Conservation (phyloP, 1,140 invertebrate genomes). For the Cydia pomonella region DNA sequence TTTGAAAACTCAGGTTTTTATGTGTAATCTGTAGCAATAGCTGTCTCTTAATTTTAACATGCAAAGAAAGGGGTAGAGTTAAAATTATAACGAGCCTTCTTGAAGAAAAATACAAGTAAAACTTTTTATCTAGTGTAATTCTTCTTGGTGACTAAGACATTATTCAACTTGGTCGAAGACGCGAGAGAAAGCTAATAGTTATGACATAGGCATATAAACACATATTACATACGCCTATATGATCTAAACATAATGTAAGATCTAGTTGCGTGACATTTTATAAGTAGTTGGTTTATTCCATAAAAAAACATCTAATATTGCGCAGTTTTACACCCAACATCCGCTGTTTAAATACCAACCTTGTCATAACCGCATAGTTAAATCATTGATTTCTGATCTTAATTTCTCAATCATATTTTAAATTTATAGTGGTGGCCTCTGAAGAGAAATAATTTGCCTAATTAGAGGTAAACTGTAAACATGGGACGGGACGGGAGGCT, state of each 20-base stretch:
- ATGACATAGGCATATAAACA: neutral
- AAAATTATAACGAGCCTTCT: neutral
- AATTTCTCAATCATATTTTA: conserved; percentile 44
- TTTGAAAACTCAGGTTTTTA: neutral
- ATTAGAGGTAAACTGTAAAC: conserved; percentile 53
- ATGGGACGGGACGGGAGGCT: conserved; percentile 49
- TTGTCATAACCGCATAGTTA: conserved; percentile 36
- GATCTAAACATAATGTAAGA: neutral
- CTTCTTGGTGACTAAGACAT: no score
- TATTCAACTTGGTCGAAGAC: no score
- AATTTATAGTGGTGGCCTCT: conserved; percentile 46
- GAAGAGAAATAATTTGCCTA: conserved; percentile 47
- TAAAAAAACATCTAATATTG: neutral
- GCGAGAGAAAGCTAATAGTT: neutral
- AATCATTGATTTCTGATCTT: conserved; percentile 40
- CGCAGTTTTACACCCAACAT: conserved; percentile 23
- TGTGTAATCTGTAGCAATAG: neutral
- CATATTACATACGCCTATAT: neutral
- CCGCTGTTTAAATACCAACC: conserved; percentile 27
- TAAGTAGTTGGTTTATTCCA: neutral
- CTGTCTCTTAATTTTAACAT: neutral
- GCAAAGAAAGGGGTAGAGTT: neutral
- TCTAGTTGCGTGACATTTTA: neutral
- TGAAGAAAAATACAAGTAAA: neutral
- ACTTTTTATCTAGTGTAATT: no score